Percentiles rank a stretch among this genome's conserved stretches.
Conservation (phyloP, 2,888 invertebrate species). For the Diadromus collaris region DNA sequence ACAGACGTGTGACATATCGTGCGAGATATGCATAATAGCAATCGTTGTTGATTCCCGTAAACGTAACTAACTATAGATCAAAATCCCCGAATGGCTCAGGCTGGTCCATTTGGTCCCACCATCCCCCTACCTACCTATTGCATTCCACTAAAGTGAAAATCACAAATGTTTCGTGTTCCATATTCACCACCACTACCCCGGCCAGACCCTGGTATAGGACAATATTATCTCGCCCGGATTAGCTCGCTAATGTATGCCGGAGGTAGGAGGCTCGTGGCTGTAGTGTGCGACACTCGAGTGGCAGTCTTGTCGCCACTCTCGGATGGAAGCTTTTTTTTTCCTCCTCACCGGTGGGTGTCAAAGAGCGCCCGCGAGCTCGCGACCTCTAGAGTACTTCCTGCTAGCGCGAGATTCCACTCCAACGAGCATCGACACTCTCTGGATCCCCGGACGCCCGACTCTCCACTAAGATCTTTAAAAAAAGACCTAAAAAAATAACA, state of each 20-base stretch:
- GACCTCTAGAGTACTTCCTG: constrained; percentile 26
- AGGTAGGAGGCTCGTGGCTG: neutral
- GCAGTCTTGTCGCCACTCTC: neutral
- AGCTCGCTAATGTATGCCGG: constrained; percentile 25
- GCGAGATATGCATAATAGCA: too few species aligned
- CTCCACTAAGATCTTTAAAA: neutral
- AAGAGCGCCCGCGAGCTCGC: constrained; percentile 18
- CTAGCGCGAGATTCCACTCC: constrained; percentile 14
- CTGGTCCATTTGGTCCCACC: too few species aligned
- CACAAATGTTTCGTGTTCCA: too few species aligned
- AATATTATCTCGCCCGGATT: constrained; percentile 26
- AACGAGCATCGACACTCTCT: constrained; percentile 34
- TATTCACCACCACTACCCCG: neutral
- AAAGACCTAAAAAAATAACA: constrained; percentile 14
- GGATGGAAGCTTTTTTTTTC: constrained; percentile 7
- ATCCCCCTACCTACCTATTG: too few species aligned
- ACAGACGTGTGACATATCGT: too few species aligned
- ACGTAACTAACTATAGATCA: too few species aligned
- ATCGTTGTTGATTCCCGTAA: too few species aligned
- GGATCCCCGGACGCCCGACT: neutral
- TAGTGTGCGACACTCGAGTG: neutral
- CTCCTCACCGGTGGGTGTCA: neutral
- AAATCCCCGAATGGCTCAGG: too few species aligned
- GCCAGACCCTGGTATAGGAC: neutral
- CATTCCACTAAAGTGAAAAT: too few species aligned